Evolutionary conservation across 1,140 invertebrate species (phyloP).

Genomic region (Apocrypta bakeri): DNA sequence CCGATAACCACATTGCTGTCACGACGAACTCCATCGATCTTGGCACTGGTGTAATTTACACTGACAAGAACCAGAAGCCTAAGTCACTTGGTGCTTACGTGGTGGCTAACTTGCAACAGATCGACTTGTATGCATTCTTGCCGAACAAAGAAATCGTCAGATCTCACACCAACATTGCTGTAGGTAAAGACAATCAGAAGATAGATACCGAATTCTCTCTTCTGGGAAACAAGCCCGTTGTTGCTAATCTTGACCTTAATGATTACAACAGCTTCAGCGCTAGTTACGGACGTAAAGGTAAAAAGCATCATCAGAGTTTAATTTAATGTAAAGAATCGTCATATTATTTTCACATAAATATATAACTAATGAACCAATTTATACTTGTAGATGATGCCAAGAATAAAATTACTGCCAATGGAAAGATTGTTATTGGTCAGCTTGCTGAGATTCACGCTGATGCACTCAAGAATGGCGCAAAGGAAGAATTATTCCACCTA

Average conservation of each 20-base stretch:
- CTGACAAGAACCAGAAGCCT: constrained; percentile 66
- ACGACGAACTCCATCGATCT: constrained; percentile 63
- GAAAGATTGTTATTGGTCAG: constrained; percentile 79
- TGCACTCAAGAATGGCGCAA: constrained; percentile 73
- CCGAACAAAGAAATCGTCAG: constrained; percentile 76
- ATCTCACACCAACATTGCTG: constrained; percentile 68
- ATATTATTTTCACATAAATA: no score
- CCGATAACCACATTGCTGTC: constrained; percentile 62
- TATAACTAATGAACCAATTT: not conserved
- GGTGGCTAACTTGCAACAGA: constrained; percentile 66
- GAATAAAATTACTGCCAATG: constrained; percentile 74
- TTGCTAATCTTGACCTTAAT: constrained; percentile 73
- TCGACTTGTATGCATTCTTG: constrained; percentile 71
- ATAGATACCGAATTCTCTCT: constrained; percentile 73
- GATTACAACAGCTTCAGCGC: constrained; percentile 77
- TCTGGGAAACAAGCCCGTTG: constrained; percentile 72
- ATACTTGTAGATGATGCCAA: constrained; percentile 69
- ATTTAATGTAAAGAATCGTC: no score
- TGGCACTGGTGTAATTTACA: constrained; percentile 66
- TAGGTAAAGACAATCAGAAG: constrained; percentile 73
- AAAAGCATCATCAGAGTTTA: not conserved
- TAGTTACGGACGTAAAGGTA: constrained; percentile 74
- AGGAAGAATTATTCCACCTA: constrained; percentile 77
- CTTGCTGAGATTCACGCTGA: constrained; percentile 79
- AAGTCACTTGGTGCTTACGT: constrained; percentile 68